A percentile compares a stretch with the other conserved stretches of the same genome.
These are phyloP conservation scores for Gobio occitaniae DNA, from an alignment of 2,797 vertebrate genomes.

Conservation along the genomic window DNA sequence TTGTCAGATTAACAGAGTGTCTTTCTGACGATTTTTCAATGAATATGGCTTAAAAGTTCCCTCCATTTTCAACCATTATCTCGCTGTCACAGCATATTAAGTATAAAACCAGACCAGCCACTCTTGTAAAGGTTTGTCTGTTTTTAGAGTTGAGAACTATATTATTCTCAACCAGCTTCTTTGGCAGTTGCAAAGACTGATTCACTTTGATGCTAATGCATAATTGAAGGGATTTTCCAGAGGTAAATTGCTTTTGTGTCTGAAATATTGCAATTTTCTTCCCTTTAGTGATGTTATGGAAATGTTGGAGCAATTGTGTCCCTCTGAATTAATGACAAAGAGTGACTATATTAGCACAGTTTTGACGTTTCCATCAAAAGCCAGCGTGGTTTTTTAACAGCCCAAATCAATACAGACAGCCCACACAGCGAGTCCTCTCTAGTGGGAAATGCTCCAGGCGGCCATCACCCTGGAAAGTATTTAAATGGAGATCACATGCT, in stretches of 20 bases:
- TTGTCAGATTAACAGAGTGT: conserved; percentile 1
- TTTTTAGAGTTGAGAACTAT: conserved; percentile 48
- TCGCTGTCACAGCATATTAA: conserved; percentile 43
- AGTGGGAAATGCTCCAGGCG: conserved; percentile 54
- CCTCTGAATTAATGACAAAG: conserved; percentile 2
- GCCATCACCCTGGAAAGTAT: conserved; percentile 65
- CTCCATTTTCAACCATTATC: conserved; percentile 27
- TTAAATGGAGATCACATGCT: conserved; percentile 71
- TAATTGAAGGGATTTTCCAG: conserved; percentile 46
- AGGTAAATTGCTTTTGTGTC: conserved; percentile 12
- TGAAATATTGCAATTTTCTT: conserved; percentile 6
- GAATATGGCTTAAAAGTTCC: conserved; percentile 32
- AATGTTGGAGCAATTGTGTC: conserved; percentile 21
- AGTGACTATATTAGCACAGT: conserved; percentile 27
- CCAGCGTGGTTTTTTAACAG: conserved; percentile 42
- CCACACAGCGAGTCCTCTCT: conserved; percentile 61
- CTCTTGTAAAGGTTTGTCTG: conserved; percentile 30
- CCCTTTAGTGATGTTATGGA: conserved; percentile 20
- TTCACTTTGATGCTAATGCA: conserved; percentile 18
- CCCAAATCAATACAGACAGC: conserved; percentile 58
- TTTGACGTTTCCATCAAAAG: conserved; percentile 44
- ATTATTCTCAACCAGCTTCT: conserved; percentile 45
- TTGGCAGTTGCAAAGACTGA: conserved; percentile 26
- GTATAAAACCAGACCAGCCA: conserved; percentile 35
- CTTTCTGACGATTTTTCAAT: conserved; percentile 19